Evolutionary conservation across 2,888 invertebrate genomes (phyloP).

Genomic region (Celastrina argiolus): DNA sequence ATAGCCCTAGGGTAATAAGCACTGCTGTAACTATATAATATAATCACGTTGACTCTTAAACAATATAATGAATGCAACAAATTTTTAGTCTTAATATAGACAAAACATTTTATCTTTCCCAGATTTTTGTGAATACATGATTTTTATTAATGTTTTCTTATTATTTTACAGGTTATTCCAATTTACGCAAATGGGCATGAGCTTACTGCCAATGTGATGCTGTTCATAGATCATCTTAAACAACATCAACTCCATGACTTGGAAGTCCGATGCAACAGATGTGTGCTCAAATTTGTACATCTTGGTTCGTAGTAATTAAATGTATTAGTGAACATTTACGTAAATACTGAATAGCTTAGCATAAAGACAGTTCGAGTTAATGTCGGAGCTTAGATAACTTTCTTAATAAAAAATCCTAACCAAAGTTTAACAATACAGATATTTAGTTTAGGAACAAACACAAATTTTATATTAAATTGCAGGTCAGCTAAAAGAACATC

Average conservation of each 20-base stretch:
- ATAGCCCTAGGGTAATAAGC: no score
- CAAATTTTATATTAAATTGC: constrained; percentile 21
- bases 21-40: background rate
- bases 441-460: no score
- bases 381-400: no score
- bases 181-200: constrained; percentile 72
- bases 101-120: background rate
- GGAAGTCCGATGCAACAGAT: constrained; percentile 83
- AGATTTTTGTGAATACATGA: no score
- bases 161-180: constrained; percentile 51
- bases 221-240: constrained; percentile 83
- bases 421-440: no score
- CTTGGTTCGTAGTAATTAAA: constrained; percentile 66
- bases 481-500: constrained; percentile 79
- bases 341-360: no score
- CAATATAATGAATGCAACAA: no score
- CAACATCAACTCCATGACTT: constrained; percentile 82
- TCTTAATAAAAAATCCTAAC: no score
- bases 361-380: no score
- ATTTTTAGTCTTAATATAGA: no score
- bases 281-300: constrained; percentile 86
- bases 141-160: background rate
- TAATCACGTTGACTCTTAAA: no score
- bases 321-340: background rate
- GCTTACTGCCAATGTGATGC: constrained; percentile 79